Conservation (phyloP, 2,113 vertebrate species). For the Brachypteracias leptosomus region DNA sequence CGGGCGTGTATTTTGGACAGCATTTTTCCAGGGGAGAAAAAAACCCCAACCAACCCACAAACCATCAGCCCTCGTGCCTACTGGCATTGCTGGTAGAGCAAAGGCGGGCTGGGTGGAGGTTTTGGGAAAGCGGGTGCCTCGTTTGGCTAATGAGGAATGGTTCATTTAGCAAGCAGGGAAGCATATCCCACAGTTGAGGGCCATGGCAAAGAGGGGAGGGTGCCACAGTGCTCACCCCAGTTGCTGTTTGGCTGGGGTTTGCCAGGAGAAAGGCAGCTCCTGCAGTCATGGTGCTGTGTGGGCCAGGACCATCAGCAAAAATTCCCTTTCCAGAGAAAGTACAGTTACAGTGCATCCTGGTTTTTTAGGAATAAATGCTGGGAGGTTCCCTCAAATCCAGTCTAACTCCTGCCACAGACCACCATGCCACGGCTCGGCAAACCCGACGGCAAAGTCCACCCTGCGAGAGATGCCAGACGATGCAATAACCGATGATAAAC, state of each 20-base stretch:
- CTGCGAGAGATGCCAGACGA: not conserved
- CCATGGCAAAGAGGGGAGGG: too few species aligned
- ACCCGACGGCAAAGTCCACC: accelerated
- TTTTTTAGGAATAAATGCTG: not conserved
- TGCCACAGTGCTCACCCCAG: accelerated
- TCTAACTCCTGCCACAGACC: not conserved
- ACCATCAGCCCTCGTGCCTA: not conserved
- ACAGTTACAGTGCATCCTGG: not conserved
- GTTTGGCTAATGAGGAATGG: not conserved
- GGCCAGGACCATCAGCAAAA: not conserved
- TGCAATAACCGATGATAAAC: not conserved
- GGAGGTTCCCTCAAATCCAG: not conserved
- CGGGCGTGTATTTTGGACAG: not conserved
- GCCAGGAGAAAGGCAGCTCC: not conserved
- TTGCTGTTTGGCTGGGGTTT: not conserved
- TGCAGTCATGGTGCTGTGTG: accelerated
- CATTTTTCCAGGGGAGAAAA: not conserved
- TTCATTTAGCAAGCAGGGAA: not conserved
- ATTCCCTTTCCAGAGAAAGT: too few species aligned
- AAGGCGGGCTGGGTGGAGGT: not conserved
- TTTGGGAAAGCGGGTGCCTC: not conserved
- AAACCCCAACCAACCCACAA: not conserved
- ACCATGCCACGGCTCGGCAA: not conserved
- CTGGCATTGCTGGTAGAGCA: not conserved
- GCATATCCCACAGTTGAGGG: too few species aligned